These are phyloP conservation scores for Eudemis profundana DNA, from an alignment of 2,888 invertebrate genomes.

Conservation along the genomic window DNA sequence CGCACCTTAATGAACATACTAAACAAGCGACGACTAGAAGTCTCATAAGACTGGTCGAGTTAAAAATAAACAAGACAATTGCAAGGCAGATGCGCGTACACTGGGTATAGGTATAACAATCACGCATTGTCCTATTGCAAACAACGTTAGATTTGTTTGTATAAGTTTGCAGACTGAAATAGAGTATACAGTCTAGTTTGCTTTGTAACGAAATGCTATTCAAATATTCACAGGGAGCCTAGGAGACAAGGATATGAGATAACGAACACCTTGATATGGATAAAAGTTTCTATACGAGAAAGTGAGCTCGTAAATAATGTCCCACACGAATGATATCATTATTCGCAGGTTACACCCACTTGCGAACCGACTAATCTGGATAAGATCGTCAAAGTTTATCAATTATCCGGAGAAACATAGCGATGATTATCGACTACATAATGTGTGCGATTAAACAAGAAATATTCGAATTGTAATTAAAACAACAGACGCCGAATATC, in stretches of 20 bases:
- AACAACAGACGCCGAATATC: not conserved
- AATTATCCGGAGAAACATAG: too few relatives aligned
- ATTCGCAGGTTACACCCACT: too few relatives aligned
- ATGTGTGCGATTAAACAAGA: too few relatives aligned
- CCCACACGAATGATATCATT: conserved; percentile 38
- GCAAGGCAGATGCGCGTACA: conserved; percentile 66
- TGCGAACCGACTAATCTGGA: too few relatives aligned
- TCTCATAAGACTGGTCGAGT: conserved; percentile 62
- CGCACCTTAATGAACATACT: conserved; percentile 48
- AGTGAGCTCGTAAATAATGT: conserved; percentile 32
- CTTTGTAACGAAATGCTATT: conserved; percentile 42
- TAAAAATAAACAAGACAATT: conserved; percentile 79
- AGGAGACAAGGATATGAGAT: conserved; percentile 9
- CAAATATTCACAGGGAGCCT: conserved; percentile 14
- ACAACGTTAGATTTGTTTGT: conserved; percentile 40
- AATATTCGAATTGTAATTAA: conserved; percentile 49
- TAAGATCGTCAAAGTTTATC: too few relatives aligned
- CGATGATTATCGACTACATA: too few relatives aligned
- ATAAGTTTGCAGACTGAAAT: conserved; percentile 38
- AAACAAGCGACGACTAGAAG: conserved; percentile 50
- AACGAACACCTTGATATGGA: not conserved
- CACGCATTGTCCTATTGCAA: conserved; percentile 56
- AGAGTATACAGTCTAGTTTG: conserved; percentile 30
- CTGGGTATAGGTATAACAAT: conserved; percentile 56
- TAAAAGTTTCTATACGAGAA: conserved; percentile 24